Percentiles rank a stretch among this genome's conserved stretches.
Evolutionary conservation across 2,113 vertebrate species (phyloP).

Genomic region (Anthoscopus minutus): DNA sequence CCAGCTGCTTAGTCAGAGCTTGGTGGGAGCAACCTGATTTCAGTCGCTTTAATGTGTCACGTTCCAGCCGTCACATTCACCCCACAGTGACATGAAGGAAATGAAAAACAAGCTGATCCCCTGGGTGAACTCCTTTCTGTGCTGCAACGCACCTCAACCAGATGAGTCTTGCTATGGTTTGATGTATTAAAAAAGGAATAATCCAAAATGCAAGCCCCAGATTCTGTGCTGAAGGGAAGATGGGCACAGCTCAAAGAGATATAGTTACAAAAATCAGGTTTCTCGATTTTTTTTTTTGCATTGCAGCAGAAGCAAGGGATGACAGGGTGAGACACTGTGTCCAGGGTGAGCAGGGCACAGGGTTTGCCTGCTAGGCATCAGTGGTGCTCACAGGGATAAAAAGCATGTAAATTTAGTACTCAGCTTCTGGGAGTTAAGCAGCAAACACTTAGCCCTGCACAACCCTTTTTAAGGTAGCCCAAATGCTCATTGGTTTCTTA

Average conservation of each 20-base stretch:
- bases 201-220: background rate
- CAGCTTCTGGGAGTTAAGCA: background rate
- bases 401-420: background rate
- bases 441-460: background rate
- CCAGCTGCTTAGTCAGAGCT: slow-evolving; percentile 44
- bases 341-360: background rate
- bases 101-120: background rate
- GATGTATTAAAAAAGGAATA: background rate
- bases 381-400: background rate
- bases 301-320: background rate
- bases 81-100: slow-evolving; percentile 23
- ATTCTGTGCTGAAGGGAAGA: background rate
- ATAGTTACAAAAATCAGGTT: background rate
- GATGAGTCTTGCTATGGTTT: background rate
- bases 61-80: background rate
- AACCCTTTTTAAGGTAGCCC: background rate
- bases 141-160: background rate
- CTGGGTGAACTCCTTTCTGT: background rate
- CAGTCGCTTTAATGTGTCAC: slow-evolving; percentile 6
- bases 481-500: background rate
- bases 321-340: background rate
- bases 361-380: background rate
- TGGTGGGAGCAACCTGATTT: slow-evolving; percentile 51
- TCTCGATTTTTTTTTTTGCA: background rate
- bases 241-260: background rate